Evolutionary conservation across 2,888 invertebrate genomes (phyloP).

Genomic region (Palloptera scutellata): DNA sequence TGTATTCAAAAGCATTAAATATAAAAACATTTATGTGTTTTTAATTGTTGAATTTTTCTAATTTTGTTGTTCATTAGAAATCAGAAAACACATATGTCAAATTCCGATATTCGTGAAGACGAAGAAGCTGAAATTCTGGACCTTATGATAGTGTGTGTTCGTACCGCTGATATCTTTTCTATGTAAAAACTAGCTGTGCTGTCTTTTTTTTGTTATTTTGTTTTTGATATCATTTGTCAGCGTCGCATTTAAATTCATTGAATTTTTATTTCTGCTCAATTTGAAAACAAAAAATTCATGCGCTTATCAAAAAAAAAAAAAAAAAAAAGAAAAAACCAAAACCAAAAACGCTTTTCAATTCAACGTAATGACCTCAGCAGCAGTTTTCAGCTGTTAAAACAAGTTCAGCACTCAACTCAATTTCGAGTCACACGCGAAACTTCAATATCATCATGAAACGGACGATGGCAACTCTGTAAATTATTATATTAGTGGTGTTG

Average conservation of each 20-base stretch:
- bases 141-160: neutral
- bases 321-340: too few species aligned
- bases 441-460: too few species aligned
- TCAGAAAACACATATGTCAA: too few species aligned
- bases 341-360: neutral
- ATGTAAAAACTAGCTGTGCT: constrained; percentile 24
- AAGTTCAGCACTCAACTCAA: too few species aligned
- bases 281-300: constrained; percentile 19
- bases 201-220: neutral
- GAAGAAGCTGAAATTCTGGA: too few species aligned
- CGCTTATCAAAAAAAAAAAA: constrained; percentile 1
- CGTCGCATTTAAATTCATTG: constrained; percentile 23
- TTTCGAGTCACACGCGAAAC: too few species aligned
- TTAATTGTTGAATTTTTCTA: constrained; percentile 19
- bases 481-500: neutral
- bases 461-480: constrained; percentile 5
- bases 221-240: constrained; percentile 28
- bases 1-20: constrained; percentile 9
- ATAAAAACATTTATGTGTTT: constrained; percentile 17
- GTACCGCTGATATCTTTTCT: constrained; percentile 18
- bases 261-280: neutral
- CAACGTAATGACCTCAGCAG: constrained; percentile 17
- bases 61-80: constrained; percentile 1
- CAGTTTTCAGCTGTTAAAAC: too few species aligned
- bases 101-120: too few species aligned